Evolutionary conservation across 2,113 vertebrate species (phyloP).

Genomic region (Callopanchax toddi): DNA sequence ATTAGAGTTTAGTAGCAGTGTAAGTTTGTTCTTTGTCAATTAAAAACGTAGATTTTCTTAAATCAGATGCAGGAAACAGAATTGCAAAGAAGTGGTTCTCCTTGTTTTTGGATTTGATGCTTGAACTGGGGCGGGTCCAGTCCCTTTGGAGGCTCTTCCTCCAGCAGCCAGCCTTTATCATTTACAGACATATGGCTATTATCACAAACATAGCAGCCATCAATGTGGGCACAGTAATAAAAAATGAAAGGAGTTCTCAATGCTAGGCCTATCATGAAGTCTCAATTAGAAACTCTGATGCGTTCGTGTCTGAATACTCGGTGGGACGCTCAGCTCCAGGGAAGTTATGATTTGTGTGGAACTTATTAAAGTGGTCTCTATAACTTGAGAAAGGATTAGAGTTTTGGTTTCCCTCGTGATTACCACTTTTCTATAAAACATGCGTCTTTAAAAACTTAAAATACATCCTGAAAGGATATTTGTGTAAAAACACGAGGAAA

Average conservation of each 20-base stretch:
- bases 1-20: background rate
- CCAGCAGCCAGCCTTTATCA: slow-evolving; percentile 31
- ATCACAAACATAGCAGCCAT: background rate
- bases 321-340: no score
- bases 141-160: background rate
- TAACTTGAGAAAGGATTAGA: no score
- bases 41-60: no score
- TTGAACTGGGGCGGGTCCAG: background rate
- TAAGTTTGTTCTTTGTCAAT: background rate
- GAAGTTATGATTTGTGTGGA: no score
- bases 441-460: no score
- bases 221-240: background rate
- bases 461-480: no score
- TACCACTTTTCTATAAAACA: no score
- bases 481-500: no score
- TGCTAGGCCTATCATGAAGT: background rate
- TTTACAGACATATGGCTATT: slow-evolving; percentile 12
- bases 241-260: background rate
- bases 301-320: no score
- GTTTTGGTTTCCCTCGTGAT: no score
- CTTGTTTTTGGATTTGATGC: background rate
- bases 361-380: no score
- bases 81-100: background rate
- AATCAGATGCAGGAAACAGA: background rate
- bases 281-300: background rate